These are phyloP conservation scores for Gastracanthus pulcherrimus DNA, from an alignment of 2,888 invertebrate genomes.

Conservation along the genomic window DNA sequence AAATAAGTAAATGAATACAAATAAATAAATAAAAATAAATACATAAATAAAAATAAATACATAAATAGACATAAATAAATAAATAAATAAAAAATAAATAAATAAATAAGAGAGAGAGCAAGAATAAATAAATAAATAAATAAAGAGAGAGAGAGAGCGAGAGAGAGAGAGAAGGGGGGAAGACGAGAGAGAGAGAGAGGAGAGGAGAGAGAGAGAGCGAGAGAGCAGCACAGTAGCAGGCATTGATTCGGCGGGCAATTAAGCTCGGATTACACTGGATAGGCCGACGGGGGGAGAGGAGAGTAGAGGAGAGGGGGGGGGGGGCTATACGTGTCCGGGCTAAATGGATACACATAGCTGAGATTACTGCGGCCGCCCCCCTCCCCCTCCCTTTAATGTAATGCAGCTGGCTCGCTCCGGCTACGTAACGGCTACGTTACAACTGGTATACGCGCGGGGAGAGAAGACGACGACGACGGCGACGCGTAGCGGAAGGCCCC, in stretches of 20 bases:
- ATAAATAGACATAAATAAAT: too few relatives aligned
- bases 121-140: too few relatives aligned
- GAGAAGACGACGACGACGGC: constrained; percentile 13
- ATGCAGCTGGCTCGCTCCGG: constrained; percentile 52
- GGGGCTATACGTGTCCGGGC: constrained; percentile 66
- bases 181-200: constrained; percentile 38
- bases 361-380: constrained; percentile 71
- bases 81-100: too few relatives aligned
- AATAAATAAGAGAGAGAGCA: too few relatives aligned
- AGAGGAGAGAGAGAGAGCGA: constrained; percentile 31
- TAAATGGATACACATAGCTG: constrained; percentile 76
- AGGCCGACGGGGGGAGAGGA: constrained; percentile 57
- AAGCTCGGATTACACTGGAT: constrained; percentile 72
- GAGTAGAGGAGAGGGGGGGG: neutral
- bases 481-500: neutral
- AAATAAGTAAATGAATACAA: too few relatives aligned
- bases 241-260: constrained; percentile 74
- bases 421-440: constrained; percentile 18
- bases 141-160: constrained; percentile 33
- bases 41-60: too few relatives aligned
- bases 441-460: neutral
- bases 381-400: constrained; percentile 54
- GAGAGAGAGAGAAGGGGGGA: constrained; percentile 39
- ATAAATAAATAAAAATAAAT: too few relatives aligned
- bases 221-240: constrained; percentile 48